Percentiles rank a stretch among this genome's conserved stretches.
phyloP scores from a whole-genome alignment of 2,113 vertebrate species.

The Sebastes fasciatus region DNA sequence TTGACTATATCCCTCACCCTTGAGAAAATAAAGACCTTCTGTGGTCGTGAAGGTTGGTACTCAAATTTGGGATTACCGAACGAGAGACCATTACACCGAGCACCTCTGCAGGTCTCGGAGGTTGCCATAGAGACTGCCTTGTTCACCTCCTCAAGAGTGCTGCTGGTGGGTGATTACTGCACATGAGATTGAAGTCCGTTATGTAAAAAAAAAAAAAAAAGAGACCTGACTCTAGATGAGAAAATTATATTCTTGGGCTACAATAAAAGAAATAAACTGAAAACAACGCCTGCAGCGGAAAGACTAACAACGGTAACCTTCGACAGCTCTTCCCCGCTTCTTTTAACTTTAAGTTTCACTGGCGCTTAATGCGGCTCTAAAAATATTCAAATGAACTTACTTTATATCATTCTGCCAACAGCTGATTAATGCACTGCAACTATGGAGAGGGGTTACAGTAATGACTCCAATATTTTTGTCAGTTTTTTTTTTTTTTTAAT shows the following conservation, averaged over 20 bases:
- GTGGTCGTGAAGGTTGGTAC: background rate
- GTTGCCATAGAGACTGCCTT: constrained; percentile 47
- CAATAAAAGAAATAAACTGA: constrained; percentile 18
- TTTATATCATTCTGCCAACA: constrained; percentile 14
- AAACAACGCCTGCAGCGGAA: constrained; percentile 2
- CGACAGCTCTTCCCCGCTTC: background rate
- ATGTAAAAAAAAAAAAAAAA: constrained; percentile 33
- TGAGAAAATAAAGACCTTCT: constrained; percentile 9
- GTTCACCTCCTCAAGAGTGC: constrained; percentile 35
- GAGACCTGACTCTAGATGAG: constrained; percentile 17
- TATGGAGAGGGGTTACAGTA: constrained; percentile 27
- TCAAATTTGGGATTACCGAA: constrained; percentile 19
- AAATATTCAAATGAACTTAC: constrained; percentile 22
- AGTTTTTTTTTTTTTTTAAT: background rate
- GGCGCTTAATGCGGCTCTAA: background rate
- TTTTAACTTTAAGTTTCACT: background rate
- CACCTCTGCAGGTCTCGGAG: constrained; percentile 17
- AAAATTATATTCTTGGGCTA: constrained; percentile 21
- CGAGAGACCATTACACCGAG: background rate
- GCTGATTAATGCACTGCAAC: constrained; percentile 38
- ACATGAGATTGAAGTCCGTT: constrained; percentile 41
- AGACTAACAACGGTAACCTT: background rate
- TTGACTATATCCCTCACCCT: background rate
- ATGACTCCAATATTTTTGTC: constrained; percentile 15
- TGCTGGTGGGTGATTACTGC: constrained; percentile 43